These are phyloP conservation scores for Hemitrygon akajei DNA, from an alignment of 2,797 vertebrate species.

Conservation along the genomic window DNA sequence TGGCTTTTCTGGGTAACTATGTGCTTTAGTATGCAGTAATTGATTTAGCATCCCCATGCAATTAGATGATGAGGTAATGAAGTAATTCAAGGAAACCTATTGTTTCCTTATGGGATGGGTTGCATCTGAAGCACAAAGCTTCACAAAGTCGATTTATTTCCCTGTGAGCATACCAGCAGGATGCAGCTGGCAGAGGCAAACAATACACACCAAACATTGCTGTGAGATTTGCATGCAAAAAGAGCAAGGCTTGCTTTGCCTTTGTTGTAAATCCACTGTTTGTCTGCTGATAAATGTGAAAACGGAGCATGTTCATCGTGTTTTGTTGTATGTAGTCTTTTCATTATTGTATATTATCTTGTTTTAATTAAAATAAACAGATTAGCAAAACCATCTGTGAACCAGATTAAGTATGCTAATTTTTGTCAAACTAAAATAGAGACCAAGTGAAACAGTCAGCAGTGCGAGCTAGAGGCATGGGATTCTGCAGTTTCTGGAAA, in stretches of 20 bases:
- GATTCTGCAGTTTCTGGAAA: too few relatives aligned
- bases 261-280: not conserved
- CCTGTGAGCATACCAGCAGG: not conserved
- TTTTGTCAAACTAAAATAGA: not conserved
- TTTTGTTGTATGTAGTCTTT: not conserved
- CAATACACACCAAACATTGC: not conserved
- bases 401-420: too few relatives aligned
- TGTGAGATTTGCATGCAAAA: not conserved
- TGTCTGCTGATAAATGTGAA: not conserved
- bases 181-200: conserved; percentile 24
- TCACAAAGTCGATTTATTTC: not conserved
- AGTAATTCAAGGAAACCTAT: not conserved
- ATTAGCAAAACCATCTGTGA: not conserved
- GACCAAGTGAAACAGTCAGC: not conserved
- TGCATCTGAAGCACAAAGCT: not conserved
- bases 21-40: not conserved
- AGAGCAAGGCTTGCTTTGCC: not conserved
- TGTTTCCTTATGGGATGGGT: not conserved
- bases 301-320: not conserved
- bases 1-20: not conserved
- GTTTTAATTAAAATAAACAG: not conserved
- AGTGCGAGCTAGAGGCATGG: too few relatives aligned
- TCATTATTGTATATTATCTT: not conserved
- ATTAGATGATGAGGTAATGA: not conserved
- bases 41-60: not conserved